Percentiles rank a stretch among this genome's conserved stretches.
Conservation (phyloP, 30 jellyfish, hydroid and myxozoan genomes). For the Mastigias papua region DNA sequence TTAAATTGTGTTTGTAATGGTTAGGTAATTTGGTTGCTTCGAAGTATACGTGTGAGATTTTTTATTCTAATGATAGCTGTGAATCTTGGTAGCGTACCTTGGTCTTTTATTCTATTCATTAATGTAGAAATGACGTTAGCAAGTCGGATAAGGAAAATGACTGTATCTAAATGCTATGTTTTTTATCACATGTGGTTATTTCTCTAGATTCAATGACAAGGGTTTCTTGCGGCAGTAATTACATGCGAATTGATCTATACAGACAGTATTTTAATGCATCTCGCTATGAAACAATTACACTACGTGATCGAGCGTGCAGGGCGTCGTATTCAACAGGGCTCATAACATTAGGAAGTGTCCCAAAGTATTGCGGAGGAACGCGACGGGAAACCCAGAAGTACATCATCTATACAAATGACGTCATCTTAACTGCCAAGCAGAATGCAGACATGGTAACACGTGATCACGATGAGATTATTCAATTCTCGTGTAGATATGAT, state of each 20-base stretch:
- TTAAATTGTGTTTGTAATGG: too few relatives aligned
- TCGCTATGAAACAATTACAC: slow-evolving; percentile 22
- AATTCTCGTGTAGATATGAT: not conserved
- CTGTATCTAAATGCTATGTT: too few relatives aligned
- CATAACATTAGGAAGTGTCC: slow-evolving; percentile 31
- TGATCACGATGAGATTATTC: slow-evolving; percentile 25
- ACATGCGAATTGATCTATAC: slow-evolving; percentile 25
- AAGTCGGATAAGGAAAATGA: too few relatives aligned
- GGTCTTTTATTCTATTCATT: too few relatives aligned
- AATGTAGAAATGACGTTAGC: too few relatives aligned
- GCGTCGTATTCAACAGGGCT: not conserved
- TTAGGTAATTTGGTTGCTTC: too few relatives aligned
- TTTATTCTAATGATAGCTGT: too few relatives aligned
- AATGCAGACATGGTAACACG: slow-evolving; percentile 16
- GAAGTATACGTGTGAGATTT: too few relatives aligned
- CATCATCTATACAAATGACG: slow-evolving; percentile 39
- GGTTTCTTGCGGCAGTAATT: slow-evolving; percentile 33
- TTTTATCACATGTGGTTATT: not conserved
- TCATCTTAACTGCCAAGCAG: slow-evolving; percentile 31
- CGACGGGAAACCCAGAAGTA: slow-evolving; percentile 9
- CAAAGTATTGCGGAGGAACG: slow-evolving; percentile 32
- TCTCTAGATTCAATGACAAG: slow-evolving; percentile 4
- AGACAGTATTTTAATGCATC: slow-evolving; percentile 17
- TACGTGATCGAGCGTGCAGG: slow-evolving; percentile 28
- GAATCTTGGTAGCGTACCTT: too few relatives aligned